A percentile compares a stretch with the other conserved stretches of the same genome.
phyloP scores from a whole-genome alignment of 2,888 invertebrate genomes.

The Cheilosia vulpina region DNA sequence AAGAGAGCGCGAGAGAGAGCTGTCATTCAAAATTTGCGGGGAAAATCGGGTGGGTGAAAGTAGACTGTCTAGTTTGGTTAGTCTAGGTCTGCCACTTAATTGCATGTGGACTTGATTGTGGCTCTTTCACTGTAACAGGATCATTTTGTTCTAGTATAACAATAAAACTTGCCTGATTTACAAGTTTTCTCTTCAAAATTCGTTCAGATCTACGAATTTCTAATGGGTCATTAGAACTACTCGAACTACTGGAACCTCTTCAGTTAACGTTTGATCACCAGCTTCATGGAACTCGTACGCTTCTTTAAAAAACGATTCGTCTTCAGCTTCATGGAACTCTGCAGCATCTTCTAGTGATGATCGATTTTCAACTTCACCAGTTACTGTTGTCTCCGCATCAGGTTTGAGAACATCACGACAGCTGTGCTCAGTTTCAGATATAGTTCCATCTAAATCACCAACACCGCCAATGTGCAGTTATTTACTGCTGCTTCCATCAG shows the following conservation, averaged over 20 bases:
- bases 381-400: background rate
- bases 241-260: too few species aligned
- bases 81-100: slow-evolving; percentile 74
- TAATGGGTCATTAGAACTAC: background rate
- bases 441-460: background rate
- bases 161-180: slow-evolving; percentile 1
- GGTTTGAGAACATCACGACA: background rate
- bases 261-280: background rate
- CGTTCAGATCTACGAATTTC: slow-evolving; percentile 20
- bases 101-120: slow-evolving; percentile 45
- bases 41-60: too few species aligned
- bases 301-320: too few species aligned
- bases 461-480: background rate
- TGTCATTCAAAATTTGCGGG: too few species aligned
- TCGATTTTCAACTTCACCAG: background rate
- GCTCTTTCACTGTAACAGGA: slow-evolving; percentile 66
- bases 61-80: too few species aligned
- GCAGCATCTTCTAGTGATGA: background rate
- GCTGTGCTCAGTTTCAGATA: background rate
- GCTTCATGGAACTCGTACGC: too few species aligned
- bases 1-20: too few species aligned
- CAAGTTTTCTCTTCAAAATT: background rate
- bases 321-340: too few species aligned
- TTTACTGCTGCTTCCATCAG: background rate
- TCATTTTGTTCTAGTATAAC: slow-evolving; percentile 11